Evolutionary conservation across 2,888 invertebrate species (phyloP), one percentile per base, ranked within the genome.

Genomic region (Amphipyra berbera): DNA sequence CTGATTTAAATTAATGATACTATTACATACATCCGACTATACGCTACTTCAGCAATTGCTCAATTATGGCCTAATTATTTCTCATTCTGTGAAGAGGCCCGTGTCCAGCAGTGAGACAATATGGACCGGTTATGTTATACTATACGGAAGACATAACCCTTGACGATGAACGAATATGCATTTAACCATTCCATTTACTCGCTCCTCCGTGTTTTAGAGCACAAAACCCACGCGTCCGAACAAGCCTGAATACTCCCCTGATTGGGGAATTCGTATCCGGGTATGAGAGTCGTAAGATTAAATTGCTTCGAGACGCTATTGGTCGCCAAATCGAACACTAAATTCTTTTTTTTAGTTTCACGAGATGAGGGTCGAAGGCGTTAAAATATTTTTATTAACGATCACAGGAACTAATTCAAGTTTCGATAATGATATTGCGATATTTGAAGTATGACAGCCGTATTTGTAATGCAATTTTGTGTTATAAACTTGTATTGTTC

Each of bases 251-350:
- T 83, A 61, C 73, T 71, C 61, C 70, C 68, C 73, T 84, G 83
- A 83, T 83, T 81, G 82, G 86, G 78, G 79, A 77, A 83, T 81
- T 80, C 69, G 82, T 69, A 78, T 85, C 84, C 85, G 85, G 82
- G 79, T 81, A 55, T 61, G 44, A 68, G 61, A 64, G 35, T 65
- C 53, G 48, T 62, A 76, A 73, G 71, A 72, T 78, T 67, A 70
- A 68, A 76, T 63, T 72, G 58, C 50, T 62, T 44, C 33, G 61
- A 65, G 64, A 61, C 48, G 63, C 54, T 61, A 63, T 71, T 62
- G 67, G 62, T 65, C 48, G 61, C 61, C 59, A 75, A 68, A 63
- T 64, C 58, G 57, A 61, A 45, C 42, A 62, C 52, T 48, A 65
- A 61, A 58, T 61, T 61, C 14, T 55, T 62, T 60, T 55, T 61